These are phyloP conservation scores for Ceratosolen fusciceps DNA, from an alignment of 1,140 invertebrate genomes.

Conservation along the genomic window DNA sequence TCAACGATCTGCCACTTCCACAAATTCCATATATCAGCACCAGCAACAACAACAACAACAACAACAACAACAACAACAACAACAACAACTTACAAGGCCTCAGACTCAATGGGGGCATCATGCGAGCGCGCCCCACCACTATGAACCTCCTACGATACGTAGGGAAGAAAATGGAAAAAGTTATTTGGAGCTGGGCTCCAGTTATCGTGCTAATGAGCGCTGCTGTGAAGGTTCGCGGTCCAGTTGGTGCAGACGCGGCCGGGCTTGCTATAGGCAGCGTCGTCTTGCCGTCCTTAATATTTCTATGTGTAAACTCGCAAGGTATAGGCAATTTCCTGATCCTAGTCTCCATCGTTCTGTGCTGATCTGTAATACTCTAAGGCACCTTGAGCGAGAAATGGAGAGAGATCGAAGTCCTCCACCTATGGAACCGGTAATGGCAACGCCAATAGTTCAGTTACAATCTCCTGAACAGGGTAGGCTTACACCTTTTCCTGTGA, in stretches of 20 bases:
- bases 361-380: slow-evolving; percentile 93
- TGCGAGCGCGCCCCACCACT: slow-evolving; percentile 65
- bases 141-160: slow-evolving; percentile 85
- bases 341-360: slow-evolving; percentile 92
- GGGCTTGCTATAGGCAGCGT: slow-evolving; percentile 85
- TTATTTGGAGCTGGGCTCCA: slow-evolving; percentile 86
- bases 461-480: slow-evolving; percentile 72
- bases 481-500: slow-evolving; percentile 76
- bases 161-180: slow-evolving; percentile 92
- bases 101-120: slow-evolving; percentile 65
- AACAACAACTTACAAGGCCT: slow-evolving; percentile 46
- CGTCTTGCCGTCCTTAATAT: slow-evolving; percentile 91
- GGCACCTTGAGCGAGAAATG: slow-evolving; percentile 92
- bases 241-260: slow-evolving; percentile 81
- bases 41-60: slow-evolving; percentile 49
- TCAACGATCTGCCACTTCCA: background rate
- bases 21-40: slow-evolving; percentile 40
- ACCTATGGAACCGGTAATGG: slow-evolving; percentile 64
- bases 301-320: slow-evolving; percentile 92
- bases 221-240: slow-evolving; percentile 83
- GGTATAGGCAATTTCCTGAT: slow-evolving; percentile 89
- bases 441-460: slow-evolving; percentile 69
- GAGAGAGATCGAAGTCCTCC: slow-evolving; percentile 78
- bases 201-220: slow-evolving; percentile 74
- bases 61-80: slow-evolving; percentile 57